These are phyloP conservation scores for Nemurella pictetii DNA, from an alignment of 2,888 invertebrate species.

Conservation along the genomic window DNA sequence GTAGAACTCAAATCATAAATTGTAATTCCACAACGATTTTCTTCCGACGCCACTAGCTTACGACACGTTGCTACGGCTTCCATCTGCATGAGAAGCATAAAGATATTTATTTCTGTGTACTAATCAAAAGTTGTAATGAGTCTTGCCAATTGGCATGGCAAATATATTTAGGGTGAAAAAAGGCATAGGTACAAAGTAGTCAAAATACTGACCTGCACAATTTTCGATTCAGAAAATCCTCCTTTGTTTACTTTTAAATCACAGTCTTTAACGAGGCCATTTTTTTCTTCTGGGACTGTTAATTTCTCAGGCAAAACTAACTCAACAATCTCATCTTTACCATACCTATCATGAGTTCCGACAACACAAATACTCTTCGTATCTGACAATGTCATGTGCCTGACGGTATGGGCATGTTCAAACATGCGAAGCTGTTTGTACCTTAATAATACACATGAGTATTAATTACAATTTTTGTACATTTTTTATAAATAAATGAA, in stretches of 20 bases:
- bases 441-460: neutral
- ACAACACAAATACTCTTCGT: slow-evolving; percentile 24
- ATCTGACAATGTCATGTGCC: slow-evolving; percentile 1
- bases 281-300: slow-evolving; percentile 14
- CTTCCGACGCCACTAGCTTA: slow-evolving; percentile 33
- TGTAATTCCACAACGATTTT: slow-evolving; percentile 6
- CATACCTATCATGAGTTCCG: neutral
- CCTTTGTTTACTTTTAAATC: slow-evolving; percentile 32
- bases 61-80: slow-evolving; percentile 9
- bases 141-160: neutral
- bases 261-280: slow-evolving; percentile 32
- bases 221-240: slow-evolving; percentile 19
- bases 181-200: no score
- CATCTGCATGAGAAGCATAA: slow-evolving; percentile 31
- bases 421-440: slow-evolving; percentile 25
- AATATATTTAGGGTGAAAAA: no score
- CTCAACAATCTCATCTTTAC: slow-evolving; percentile 25
- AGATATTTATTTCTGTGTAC: neutral
- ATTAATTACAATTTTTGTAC: neutral
- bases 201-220: slow-evolving; percentile 33
- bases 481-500: no score
- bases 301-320: slow-evolving; percentile 30
- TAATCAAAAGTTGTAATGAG: neutral
- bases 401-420: neutral
- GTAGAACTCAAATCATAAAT: slow-evolving; percentile 29